Conservation (phyloP, 2,113 vertebrate species). For the Mormyrus iriodes region DNA sequence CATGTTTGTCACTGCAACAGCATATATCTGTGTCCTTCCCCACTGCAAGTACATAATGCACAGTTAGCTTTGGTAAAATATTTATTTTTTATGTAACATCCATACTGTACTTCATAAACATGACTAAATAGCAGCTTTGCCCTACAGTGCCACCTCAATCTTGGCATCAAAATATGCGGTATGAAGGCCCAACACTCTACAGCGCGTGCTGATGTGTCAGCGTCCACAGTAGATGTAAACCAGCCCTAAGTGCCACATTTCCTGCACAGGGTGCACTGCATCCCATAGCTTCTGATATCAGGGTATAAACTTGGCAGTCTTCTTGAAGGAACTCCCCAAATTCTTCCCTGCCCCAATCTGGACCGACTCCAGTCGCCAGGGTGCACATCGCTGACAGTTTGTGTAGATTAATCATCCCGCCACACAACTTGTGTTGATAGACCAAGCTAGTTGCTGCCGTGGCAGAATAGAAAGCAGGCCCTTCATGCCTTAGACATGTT, state of each 20-base stretch:
- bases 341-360: background rate
- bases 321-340: background rate
- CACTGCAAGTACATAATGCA: background rate
- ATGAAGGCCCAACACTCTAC: background rate
- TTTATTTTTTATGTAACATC: background rate
- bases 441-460: background rate
- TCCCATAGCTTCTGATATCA: background rate
- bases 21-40: background rate
- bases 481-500: background rate
- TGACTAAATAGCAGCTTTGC: background rate
- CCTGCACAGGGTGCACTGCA: background rate
- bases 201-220: too few relatives aligned
- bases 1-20: background rate
- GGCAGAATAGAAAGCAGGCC: background rate
- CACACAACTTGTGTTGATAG: background rate
- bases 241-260: background rate
- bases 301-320: background rate
- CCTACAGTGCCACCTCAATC: background rate
- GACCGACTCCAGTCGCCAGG: background rate
- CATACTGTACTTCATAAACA: background rate
- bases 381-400: background rate
- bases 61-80: background rate
- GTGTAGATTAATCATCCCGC: background rate
- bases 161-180: background rate
- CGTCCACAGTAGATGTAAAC: background rate